These are phyloP conservation scores for Acrocephalus arundinaceus DNA, from an alignment of 2,113 vertebrate species.

Conservation along the genomic window DNA sequence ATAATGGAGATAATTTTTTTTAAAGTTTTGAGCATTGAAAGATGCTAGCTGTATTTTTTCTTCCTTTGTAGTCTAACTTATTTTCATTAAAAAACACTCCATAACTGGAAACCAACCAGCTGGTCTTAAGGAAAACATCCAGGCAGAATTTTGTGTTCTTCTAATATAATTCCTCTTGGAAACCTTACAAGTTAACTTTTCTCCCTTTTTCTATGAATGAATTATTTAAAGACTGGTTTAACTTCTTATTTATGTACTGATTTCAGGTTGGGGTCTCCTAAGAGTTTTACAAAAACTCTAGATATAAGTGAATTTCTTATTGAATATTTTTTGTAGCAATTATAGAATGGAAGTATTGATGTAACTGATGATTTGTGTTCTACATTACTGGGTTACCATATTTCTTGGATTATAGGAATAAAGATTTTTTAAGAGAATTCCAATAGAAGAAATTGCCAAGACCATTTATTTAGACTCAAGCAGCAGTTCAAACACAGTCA, in stretches of 20 bases:
- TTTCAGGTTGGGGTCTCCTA: neutral
- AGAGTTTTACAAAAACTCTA: neutral
- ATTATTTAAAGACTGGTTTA: neutral
- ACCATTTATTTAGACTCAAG: neutral
- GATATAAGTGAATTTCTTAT: neutral
- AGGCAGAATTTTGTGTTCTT: neutral
- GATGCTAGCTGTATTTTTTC: neutral
- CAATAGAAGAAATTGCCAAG: neutral
- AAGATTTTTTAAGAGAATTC: neutral
- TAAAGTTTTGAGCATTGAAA: neutral
- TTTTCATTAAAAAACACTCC: neutral
- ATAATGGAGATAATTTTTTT: neutral
- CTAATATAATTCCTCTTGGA: neutral
- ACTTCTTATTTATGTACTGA: neutral
- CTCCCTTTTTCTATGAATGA: neutral
- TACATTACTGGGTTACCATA: neutral
- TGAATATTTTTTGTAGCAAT: neutral
- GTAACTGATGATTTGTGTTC: neutral
- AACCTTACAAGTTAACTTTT: neutral
- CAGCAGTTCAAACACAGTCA: neutral
- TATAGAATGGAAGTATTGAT: neutral
- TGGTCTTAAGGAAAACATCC: neutral
- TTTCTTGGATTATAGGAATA: neutral
- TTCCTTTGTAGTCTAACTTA: neutral
- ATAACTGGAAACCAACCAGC: neutral